Evolutionary conservation across 64 coral and sea anemone genomes (phyloP), one percentile per base, ranked within the genome.

Genomic region (Porites lutea): DNA sequence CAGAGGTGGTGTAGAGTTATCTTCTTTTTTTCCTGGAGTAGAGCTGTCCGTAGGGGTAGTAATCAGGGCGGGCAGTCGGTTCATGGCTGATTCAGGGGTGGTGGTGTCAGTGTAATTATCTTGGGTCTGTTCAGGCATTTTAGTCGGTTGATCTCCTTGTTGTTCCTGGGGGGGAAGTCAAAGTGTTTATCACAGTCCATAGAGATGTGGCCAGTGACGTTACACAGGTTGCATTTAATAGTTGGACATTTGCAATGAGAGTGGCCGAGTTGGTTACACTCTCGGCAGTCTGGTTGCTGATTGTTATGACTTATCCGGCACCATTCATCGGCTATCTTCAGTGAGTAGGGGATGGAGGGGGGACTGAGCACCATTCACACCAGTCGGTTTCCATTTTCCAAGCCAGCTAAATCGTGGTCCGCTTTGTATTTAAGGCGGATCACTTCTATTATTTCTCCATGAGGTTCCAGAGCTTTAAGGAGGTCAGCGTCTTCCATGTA

Each of bases 351-450:
- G 5, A 72, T 72, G 0, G 69, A 72, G 2, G 69, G 69, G 23
- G 18, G 0, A 3, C 20, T 72, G 3, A 72, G 23, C 2, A 78
- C 21, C 51, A 78, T 78, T 19, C 50, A 4, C 12, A 78, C 75
- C 0, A 78, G 50, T 9, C n/a, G 75, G n/a, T 78, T 78, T 5
- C 75, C 75, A 19, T 78, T 78, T 78, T 55, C 75, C 4, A 78
- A 4, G 4, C 75, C 49, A 78, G 2, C 4, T 2, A 78, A 0
- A 0, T 13, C 12, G 8, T 78, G 75, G 0, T 78, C 75, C 2
- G 48, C 14, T 8, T 78, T 78, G 75, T 78, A 78, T 21, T 78
- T 78, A 9, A 72, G 69, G 2, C 69, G 69, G 2, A 72, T 78
- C 0, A 78, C 4, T 5, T 78, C 9, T n/a, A 55, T 78, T 3